These are phyloP conservation scores for Polylopha cassiicola DNA, from an alignment of 2,888 invertebrate species.

Conservation along the genomic window DNA sequence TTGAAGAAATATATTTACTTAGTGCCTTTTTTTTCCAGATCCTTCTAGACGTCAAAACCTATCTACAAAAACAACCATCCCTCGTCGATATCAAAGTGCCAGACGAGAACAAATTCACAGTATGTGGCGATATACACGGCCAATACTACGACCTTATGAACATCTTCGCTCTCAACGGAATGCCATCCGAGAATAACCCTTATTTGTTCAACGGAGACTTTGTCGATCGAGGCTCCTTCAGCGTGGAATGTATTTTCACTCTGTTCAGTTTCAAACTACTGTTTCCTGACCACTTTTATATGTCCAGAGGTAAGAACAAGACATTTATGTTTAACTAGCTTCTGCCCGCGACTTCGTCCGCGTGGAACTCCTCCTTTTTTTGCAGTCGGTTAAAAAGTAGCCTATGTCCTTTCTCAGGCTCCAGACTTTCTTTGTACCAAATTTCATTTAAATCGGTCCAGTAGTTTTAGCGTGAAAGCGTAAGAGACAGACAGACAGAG, in stretches of 20 bases:
- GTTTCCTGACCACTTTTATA: slow-evolving; percentile 96
- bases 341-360: too few relatives aligned
- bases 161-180: slow-evolving; percentile 97
- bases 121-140: slow-evolving; percentile 99
- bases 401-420: too few relatives aligned
- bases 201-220: slow-evolving; percentile 99
- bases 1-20: not conserved
- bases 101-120: slow-evolving; percentile 94
- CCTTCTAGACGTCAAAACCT: slow-evolving; percentile 90
- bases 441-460: too few relatives aligned
- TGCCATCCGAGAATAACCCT: slow-evolving; percentile 96
- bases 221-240: slow-evolving; percentile 99
- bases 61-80: slow-evolving; percentile 90
- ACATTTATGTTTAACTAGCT: too few relatives aligned
- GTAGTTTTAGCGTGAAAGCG: too few relatives aligned
- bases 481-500: too few relatives aligned
- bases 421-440: too few relatives aligned
- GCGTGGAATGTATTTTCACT: slow-evolving; percentile 99
- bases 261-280: slow-evolving; percentile 97
- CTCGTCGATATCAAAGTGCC: slow-evolving; percentile 93
- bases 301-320: slow-evolving; percentile 91
- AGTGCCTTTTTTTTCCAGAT: slow-evolving; percentile 78
- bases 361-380: too few relatives aligned
- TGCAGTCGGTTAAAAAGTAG: too few relatives aligned
- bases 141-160: slow-evolving; percentile 99